Conservation (phyloP, 2,888 invertebrate species). For the Nudaria mundana region DNA sequence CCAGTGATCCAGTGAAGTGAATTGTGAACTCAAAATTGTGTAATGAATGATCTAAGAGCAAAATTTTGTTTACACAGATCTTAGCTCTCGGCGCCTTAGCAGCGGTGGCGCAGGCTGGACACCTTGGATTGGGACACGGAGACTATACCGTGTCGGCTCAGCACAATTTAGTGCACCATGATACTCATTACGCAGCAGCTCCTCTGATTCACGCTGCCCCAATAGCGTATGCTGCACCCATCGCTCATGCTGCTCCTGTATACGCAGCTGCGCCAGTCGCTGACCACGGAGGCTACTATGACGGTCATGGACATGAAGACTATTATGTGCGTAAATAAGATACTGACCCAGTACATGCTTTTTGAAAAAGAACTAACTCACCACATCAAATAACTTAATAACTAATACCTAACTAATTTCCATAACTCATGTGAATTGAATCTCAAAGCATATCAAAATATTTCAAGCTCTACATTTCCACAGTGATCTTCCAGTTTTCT, state of each 20-base stretch:
- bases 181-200: constrained; percentile 27
- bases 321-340: constrained; percentile 50
- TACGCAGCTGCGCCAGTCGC: constrained; percentile 32
- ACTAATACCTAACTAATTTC: no score
- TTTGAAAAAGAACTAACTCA: no score
- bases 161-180: constrained; percentile 39
- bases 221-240: constrained; percentile 33
- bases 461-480: no score
- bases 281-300: constrained; percentile 37
- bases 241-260: constrained; percentile 36
- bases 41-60: not conserved
- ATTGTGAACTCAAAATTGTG: constrained; percentile 15
- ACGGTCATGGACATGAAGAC: constrained; percentile 45
- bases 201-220: constrained; percentile 24
- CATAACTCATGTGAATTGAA: no score
- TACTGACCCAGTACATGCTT: no score
- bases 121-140: constrained; percentile 46
- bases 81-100: constrained; percentile 59
- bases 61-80: constrained; percentile 47
- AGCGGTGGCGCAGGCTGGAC: constrained; percentile 75
- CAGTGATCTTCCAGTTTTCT: no score
- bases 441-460: no score
- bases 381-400: no score
- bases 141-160: constrained; percentile 31
- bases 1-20: constrained; percentile 35